Evolutionary conservation across 1,140 invertebrate species (phyloP), one percentile per base, ranked within the genome.

Genomic region (Helicoverpa zea): DNA sequence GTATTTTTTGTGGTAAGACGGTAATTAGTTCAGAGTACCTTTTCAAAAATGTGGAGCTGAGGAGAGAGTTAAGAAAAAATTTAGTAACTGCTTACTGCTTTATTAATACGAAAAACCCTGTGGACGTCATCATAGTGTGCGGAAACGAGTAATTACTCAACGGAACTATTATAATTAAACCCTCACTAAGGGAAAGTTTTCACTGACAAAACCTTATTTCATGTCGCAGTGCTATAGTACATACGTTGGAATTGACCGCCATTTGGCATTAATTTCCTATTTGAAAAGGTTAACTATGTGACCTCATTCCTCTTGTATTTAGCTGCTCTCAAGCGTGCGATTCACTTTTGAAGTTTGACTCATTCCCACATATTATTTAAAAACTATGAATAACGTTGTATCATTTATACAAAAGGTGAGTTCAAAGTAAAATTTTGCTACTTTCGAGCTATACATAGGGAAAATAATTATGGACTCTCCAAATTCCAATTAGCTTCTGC

Each of bases 201-300:
- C 12, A 29, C 29, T 56, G 30, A 58, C 29, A 23, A 35, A 35
- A 66, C 63, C 35, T 70, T 70, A 73, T 56, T 56, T 73, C 52
- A 58, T 43, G 54, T 58, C 70, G 58, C 54, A 58, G 10, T n/a
- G 35, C 54, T 58, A 73, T 14, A 52, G 47, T 10, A 49, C n/a
- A n/a, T n/a, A n/a, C 14, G 66, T 70, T 13, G 49, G 47, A 49
- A 56, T 35, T 73, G 51, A 56, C 70, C 70, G 70, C n/a, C 30
- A 73, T 73, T 30, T 58, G 52, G 30, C 70, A 58, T 73, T 73
- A 73, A 73, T 73, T 73, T 73, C 70, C 70, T 43, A 58, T 73
- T 58, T 43, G 12, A 58, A 58, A 72, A 30, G 68, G 68, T 54
- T 29, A 72, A 30, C 68, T 43, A n/a, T 35, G n/a, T 43, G 52